Base-by-base conservation (phyloP, 1,140 invertebrate species). In the Macrosteles quadrilineatus region DNA sequence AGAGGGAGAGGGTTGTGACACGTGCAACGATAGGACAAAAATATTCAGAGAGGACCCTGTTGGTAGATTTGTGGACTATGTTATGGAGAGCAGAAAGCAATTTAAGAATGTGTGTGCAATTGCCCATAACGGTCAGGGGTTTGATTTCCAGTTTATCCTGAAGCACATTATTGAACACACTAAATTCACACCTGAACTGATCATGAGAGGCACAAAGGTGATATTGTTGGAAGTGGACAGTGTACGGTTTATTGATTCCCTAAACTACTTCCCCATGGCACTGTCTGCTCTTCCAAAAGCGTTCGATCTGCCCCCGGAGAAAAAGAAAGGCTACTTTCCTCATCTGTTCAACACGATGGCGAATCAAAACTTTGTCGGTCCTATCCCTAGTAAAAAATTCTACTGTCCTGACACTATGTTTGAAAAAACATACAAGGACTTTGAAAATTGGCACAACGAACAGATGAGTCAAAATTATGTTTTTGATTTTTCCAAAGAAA, bases 261-360 rank as follows among this genome's bases (percentile, higher is more conserved):
- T 75, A 71, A 74, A 75, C 71, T 77, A 76, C 72, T 74, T 78
- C 59, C 72, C 70, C 0, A 77, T 77, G 73, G 31, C 73, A 0
- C 68, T 76, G 2, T 68, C 68, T 14, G 55, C 36, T 25, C 57
- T 78, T 14, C 76, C 75, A 0, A 69, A 75, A 74, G 68, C 76
- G 0, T 78, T 77, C 29, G 75, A 67, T 11, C 55, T 78, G 9
- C 21, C 2, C 19, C 3, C 31, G 14, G n/a, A n/a, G n/a, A n/a
- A n/a, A n/a, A n/a, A n/a, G n/a, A n/a, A n/a, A n/a, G n/a, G n/a
- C n/a, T n/a, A 50, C 67, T 77, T 77, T 71, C 74, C 73, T 1
- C 74, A 76, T 68, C 68, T 77, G 9, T 77, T 78, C 50, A 77
- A 78, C 53, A 74, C 11, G 17, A 30, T 47, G 14, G 32, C 29